Percentiles rank a stretch among this genome's conserved stretches.
Conservation (phyloP, 2,888 invertebrate species). For the Agonopterix arenella region DNA sequence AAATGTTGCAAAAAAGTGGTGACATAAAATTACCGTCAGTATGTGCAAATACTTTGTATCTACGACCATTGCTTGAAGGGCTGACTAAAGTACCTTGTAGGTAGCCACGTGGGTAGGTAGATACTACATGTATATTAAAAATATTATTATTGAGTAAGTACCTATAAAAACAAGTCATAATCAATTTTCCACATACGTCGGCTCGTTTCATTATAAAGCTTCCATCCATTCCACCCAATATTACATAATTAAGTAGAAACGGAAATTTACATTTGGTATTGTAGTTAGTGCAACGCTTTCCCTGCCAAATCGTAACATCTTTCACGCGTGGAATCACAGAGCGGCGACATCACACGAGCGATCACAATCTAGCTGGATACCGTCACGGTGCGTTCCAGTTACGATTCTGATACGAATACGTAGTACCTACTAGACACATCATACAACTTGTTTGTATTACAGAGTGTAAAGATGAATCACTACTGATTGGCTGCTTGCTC, state of each 20-base stretch:
- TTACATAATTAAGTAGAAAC: not conserved
- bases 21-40: too few relatives aligned
- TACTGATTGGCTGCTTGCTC: too few relatives aligned
- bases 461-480: not conserved
- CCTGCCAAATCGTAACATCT: constrained; percentile 2
- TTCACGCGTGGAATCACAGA: not conserved
- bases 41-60: too few relatives aligned
- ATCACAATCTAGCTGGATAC: constrained; percentile 14
- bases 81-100: too few relatives aligned
- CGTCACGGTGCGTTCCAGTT: constrained; percentile 2
- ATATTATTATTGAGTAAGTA: too few relatives aligned
- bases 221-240: not conserved
- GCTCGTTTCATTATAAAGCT: too few relatives aligned
- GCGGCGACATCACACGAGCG: constrained; percentile 13
- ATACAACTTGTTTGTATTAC: not conserved
- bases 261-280: not conserved
- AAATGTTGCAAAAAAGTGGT: not conserved
- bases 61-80: too few relatives aligned
- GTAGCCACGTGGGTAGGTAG: too few relatives aligned
- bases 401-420: not conserved
- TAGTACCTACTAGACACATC: not conserved
- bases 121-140: too few relatives aligned
- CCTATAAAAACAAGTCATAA: too few relatives aligned
- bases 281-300: not conserved
- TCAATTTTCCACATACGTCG: too few relatives aligned